Base-by-base conservation (phyloP, 2,797 vertebrate species). In the Lateolabrax maculatus region DNA sequence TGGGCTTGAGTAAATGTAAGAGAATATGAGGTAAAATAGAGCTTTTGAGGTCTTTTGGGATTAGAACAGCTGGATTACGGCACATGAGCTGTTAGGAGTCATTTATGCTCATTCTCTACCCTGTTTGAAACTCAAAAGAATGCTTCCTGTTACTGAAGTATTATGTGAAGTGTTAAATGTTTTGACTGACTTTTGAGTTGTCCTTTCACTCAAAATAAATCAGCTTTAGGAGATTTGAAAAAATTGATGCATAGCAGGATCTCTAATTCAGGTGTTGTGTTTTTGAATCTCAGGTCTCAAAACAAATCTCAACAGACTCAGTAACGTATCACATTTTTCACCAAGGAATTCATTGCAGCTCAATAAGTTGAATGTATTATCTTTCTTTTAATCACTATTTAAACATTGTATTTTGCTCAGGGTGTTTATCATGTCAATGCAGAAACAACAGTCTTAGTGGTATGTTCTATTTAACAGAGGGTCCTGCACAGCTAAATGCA, bases 401-500 rank as follows among this genome's bases (percentile, higher is more conserved):
- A 3, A 53, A 71, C 84, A 52, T 57, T 70, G 65, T 55, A 13
- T 67, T 71, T 66, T 49, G 36, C 44, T 72, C 34, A 18, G 9
- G 11, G 44, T 48, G 60, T 76, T 77, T 71, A 62, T 65, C 43
- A 49, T 65, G 80, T 76, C 46, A 53, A 55, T 75, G 67, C 62
- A 60, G 71, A 87, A 72, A 56, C 60, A 84, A 80, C 60, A 55
- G 41, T 49, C 55, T 46, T 39, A 23, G 49, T 36, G 72, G 61
- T 21, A 39, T n/a, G 65, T 52, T 87, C 79, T 71, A 68, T 87
- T 86, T 84, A 87, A 81, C 85, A 77, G 69, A 80, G 74, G 86
- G 84, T 84, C 85, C 81, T 76, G 76, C 77, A 37, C 66, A 43
- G 88, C 90, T 91, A 91, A 93, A 92, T 90, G 87, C 84, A 80